These are phyloP conservation scores for Thalassarche chlororhynchos DNA, from an alignment of 2,113 vertebrate genomes.

Conservation along the genomic window DNA sequence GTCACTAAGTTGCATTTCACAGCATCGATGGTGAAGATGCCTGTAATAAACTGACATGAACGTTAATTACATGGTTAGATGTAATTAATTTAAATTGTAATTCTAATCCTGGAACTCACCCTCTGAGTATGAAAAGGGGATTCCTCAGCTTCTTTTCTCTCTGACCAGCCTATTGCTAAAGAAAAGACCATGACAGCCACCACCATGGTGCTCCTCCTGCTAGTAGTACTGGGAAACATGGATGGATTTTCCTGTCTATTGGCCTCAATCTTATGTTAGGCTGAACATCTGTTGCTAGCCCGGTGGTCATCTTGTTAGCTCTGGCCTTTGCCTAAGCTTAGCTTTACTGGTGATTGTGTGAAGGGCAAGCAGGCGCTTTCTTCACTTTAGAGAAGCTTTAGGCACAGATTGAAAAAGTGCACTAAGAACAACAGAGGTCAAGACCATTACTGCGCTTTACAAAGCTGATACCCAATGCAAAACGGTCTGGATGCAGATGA, in stretches of 20 bases:
- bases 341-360: neutral
- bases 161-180: neutral
- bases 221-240: neutral
- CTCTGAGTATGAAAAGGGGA: neutral
- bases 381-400: neutral
- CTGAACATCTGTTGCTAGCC: neutral
- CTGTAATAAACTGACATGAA: neutral
- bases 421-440: neutral
- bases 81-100: conserved; percentile 34
- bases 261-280: neutral
- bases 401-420: neutral
- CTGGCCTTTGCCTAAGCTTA: neutral
- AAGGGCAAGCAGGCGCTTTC: neutral
- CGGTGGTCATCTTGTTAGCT: neutral
- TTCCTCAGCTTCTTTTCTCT: neutral
- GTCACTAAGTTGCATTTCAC: conserved; percentile 38
- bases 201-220: neutral
- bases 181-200: neutral
- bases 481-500: neutral
- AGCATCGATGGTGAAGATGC: neutral
- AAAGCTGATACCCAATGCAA: neutral
- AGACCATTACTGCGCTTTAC: neutral
- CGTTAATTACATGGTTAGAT: conserved; percentile 32
- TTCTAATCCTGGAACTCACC: neutral
- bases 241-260: neutral